Evolutionary conservation across 2,113 vertebrate species (phyloP), one percentile per base, ranked within the genome.

Genomic region (Lontra canadensis): DNA sequence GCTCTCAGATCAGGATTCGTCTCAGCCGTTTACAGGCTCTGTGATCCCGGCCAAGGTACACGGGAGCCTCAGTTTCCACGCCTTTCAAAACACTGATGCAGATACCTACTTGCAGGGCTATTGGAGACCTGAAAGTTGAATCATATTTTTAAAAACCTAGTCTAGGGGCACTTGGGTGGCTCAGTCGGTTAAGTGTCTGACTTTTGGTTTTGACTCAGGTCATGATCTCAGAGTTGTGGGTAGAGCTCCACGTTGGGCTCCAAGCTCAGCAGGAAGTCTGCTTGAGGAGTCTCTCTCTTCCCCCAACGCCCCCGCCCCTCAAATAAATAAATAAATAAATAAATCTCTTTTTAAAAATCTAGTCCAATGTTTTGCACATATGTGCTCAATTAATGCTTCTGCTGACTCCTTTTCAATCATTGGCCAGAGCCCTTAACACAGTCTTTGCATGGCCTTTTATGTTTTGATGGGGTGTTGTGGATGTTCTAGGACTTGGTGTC

Each of bases 1-100:
- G 92, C 52, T 93, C 94, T 80, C 42, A 88, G 71, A 55, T 85
- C 93, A 78, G 92, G 80, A 83, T 88, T 59, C 12, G 18, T 8
- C 39, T 89, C 18, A 67, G 21, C 59, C 36, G 15, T 89, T 42
- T 7, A 10, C 25, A 42, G 67, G 7, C 39, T 88, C 15, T 36
- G 26, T 8, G 8, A 86, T 47, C 63, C 79, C 12, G 44, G 83
- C 55, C 52, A 67, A 84, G 29, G 13, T 26, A 4, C 7, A 25
- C 9, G 34, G 67, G 23, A 92, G 42, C 36, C 39, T 63, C 71
- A 5, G n/a, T 79, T 88, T 88, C 63, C 67, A 85, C 4, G 6
- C 42, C 29, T 81, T 59, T 95, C 73, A 67, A 93, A 88, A 87
- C 3, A 14, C 31, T 49, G 39, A 34, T 63, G 36, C 29, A 69